phyloP scores from a whole-genome alignment of 2,797 vertebrate species.

The Pseudopleuronectes americanus region DNA sequence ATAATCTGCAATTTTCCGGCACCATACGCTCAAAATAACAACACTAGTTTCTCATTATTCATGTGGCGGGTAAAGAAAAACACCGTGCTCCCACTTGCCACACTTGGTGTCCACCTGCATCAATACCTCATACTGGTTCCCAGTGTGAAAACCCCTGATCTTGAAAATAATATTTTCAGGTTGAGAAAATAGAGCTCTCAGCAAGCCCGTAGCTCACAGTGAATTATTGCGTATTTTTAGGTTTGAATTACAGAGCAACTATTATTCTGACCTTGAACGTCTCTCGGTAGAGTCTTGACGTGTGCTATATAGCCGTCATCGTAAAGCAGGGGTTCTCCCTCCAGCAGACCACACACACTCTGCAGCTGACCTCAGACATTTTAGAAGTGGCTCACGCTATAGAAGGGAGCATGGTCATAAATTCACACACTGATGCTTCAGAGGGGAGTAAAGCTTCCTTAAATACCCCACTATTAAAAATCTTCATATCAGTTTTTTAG shows the following conservation, averaged over 20 bases:
- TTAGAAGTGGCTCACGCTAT: conserved; percentile 28
- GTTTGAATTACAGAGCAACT: conserved; percentile 68
- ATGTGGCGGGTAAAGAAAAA: conserved; percentile 28
- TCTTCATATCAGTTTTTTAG: conserved; percentile 25
- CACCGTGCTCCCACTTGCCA: conserved; percentile 1
- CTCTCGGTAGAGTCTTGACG: conserved; percentile 39
- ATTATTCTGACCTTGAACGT: conserved; percentile 66
- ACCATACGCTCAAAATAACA: conserved; percentile 29
- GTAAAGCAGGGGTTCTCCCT: conserved; percentile 32
- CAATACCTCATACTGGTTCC: conserved; percentile 44
- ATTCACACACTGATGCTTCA: conserved; percentile 20
- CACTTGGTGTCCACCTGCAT: conserved; percentile 59
- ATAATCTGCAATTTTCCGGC: conserved; percentile 25
- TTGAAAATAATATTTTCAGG: conserved; percentile 55
- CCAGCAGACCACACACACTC: conserved; percentile 65
- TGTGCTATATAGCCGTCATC: conserved; percentile 34
- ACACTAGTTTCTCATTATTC: conserved; percentile 11
- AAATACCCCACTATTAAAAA: conserved; percentile 45
- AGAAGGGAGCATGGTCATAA: conserved; percentile 22
- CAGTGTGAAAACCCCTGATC: conserved; percentile 43
- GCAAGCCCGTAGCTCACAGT: conserved; percentile 31
- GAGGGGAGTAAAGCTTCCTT: conserved; percentile 24
- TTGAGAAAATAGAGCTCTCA: conserved; percentile 54
- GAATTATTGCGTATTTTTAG: conserved; percentile 66
- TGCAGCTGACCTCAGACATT: conserved; percentile 43